Evolutionary conservation across 2,113 vertebrate species (phyloP).

Genomic region (Scalopus aquaticus): DNA sequence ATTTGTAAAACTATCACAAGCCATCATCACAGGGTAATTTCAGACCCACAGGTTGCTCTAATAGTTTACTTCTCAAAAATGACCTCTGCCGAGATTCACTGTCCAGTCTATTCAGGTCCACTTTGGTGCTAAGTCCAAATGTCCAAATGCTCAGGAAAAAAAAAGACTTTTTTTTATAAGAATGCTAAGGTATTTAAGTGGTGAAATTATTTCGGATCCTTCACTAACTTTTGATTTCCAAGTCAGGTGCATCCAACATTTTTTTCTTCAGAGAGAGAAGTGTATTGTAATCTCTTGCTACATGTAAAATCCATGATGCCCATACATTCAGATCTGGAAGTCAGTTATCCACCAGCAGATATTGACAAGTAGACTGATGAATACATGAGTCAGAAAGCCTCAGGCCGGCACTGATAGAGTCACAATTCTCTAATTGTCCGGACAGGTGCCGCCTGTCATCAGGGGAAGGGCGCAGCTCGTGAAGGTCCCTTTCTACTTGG

Average conservation of each 20-base stretch:
- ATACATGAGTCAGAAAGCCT: too few relatives aligned
- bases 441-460: not conserved
- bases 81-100: not conserved
- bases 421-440: accelerated
- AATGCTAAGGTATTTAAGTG: not conserved
- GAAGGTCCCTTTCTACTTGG: not conserved
- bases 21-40: not conserved
- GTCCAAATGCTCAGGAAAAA: not conserved
- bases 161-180: not conserved
- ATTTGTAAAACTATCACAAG: not conserved
- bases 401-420: accelerated
- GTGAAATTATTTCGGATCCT: not conserved
- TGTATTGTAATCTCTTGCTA: not conserved
- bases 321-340: not conserved
- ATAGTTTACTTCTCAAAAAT: not conserved
- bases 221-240: not conserved
- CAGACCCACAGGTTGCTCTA: not conserved
- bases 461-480: accelerated
- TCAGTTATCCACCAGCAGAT: not conserved
- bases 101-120: not conserved
- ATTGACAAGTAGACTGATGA: not conserved
- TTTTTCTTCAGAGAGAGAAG: not conserved
- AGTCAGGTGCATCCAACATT: not conserved
- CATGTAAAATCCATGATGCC: not conserved
- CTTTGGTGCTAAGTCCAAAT: not conserved